phyloP scores from a whole-genome alignment of 2,113 vertebrate genomes.

The Neoarius graeffei region DNA sequence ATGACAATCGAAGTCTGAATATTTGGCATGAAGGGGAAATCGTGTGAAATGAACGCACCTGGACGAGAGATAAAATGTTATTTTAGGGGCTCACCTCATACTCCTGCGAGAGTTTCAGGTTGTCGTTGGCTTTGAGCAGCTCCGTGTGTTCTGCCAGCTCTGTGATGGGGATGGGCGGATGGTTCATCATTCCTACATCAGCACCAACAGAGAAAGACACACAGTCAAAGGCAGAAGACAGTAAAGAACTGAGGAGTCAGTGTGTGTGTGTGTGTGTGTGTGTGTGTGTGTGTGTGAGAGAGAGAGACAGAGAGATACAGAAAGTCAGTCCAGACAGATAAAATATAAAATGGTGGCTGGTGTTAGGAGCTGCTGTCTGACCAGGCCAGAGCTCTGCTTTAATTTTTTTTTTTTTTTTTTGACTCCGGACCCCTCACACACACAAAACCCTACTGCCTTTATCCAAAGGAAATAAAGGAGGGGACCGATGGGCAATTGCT shows the following conservation, averaged over 20 bases:
- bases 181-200: conserved; percentile 91
- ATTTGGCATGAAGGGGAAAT: background rate
- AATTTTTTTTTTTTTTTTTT: too few relatives aligned
- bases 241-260: background rate
- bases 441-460: background rate
- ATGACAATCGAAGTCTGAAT: background rate
- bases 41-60: background rate
- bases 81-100: conserved; percentile 82
- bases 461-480: conserved; percentile 31
- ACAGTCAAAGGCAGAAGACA: conserved; percentile 9
- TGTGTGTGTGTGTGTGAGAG: background rate
- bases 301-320: background rate
- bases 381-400: conserved; percentile 69
- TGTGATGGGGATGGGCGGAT: conserved; percentile 91
- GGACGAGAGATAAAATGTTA: background rate
- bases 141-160: conserved; percentile 96
- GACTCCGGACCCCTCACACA: conserved; percentile 16
- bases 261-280: background rate
- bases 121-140: conserved; percentile 96
- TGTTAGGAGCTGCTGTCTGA: conserved; percentile 38
- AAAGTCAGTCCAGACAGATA: conserved; percentile 3
- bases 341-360: background rate
- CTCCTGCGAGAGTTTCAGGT: conserved; percentile 97
- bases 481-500: conserved; percentile 46
- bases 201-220: conserved; percentile 45